Base-by-base conservation (phyloP, 2,888 invertebrate species). In the Cancer borealis region DNA sequence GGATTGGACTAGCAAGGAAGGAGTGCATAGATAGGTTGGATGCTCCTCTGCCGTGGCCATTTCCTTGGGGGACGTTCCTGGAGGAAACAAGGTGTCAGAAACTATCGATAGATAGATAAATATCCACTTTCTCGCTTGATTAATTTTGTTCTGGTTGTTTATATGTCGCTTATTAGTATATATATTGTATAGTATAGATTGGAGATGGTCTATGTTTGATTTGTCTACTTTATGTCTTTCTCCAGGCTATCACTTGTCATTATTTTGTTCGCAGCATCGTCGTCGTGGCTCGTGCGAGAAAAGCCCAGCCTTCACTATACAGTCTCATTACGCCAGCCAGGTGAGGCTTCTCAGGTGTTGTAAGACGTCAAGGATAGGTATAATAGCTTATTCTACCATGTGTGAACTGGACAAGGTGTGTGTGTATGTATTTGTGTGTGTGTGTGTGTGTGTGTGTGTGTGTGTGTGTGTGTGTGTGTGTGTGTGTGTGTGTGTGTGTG, bases 251-350 rank as follows among this genome's bases (percentile, higher is more conserved):
- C n/a, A 49, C 54, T 39, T 39, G 3, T 17, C 17, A 14, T 39
- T 30, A 8, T 54, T 30, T 46, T 30, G 3, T 54, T 30, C 26
- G 21, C 73, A 88, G 89, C 46, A 66, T 46, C 91, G 47, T 6
- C 87, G 88, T 26, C 93, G 93, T 30, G 60, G 73, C 3, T 93
- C 93, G 46, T 73, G 26, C 4, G 89, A 93, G 47, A 93, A 93
- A 88, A 73, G 66, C 12, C 93, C 93, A 17, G 93, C 93, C 17
- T 93, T 73, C 93, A 93, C 89, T 49, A 73, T 93, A 3, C 93
- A 93, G 89, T 46, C 21, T 47, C 93, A 93, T 47, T 93, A 93
- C 47, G 88, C 93, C 30, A 73, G 21, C 46, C 89, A 93, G 45
- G 93, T 93, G 49, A 89, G 89, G 87, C 30, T 39, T 3, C 17